Evolutionary conservation across 2,797 vertebrate species (phyloP), one percentile per base, ranked within the genome.

Genomic region (Gymnopithys bicolor): DNA sequence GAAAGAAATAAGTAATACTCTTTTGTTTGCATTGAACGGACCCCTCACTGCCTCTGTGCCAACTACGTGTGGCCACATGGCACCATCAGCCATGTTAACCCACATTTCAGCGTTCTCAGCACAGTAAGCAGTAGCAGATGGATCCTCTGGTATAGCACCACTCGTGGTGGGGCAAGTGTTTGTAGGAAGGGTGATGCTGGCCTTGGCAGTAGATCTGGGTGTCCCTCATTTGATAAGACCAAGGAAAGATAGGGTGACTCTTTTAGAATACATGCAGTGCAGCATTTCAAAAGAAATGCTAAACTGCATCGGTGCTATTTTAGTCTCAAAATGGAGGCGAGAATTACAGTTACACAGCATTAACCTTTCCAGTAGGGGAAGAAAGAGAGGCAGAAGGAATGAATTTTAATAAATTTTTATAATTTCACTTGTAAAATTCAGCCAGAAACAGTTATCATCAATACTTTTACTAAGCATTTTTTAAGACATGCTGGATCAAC

Each of bases 1-100:
- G 17, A 17, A 43, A 43, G 41, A 43, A 17, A 43, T 43, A 43
- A 43, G 17, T 43, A 43, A 43, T 43, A 23, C 37, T 39, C 37
- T 70, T 9, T 8, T 28, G 45, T 33, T 66, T 35, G 32, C 32
- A 43, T 17, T 5, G 13, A 19, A 32, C 68, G 32, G 46, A 46
- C 11, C 7, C 11, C 11, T 75, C 30, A 27, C 32, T 14, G 17
- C 49, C 28, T 30, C 48, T 49, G 24, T 56, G 43, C 11, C 27
- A 39, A 2, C 14, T 45, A 5, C 0, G 0, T 10, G 9, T 10
- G 28, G 51, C 28, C 24, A 7, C 11, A 16, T 0, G 5, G 49
- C 41, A n/a, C 4, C 19, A 46, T n/a, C 19, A 25, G 51, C n/a
- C 18, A 60, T 43, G 19, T 4, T 14, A 56, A 30, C 9, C 10